Conservation (phyloP, 2,113 vertebrate species). For the Epinephelus lanceolatus region DNA sequence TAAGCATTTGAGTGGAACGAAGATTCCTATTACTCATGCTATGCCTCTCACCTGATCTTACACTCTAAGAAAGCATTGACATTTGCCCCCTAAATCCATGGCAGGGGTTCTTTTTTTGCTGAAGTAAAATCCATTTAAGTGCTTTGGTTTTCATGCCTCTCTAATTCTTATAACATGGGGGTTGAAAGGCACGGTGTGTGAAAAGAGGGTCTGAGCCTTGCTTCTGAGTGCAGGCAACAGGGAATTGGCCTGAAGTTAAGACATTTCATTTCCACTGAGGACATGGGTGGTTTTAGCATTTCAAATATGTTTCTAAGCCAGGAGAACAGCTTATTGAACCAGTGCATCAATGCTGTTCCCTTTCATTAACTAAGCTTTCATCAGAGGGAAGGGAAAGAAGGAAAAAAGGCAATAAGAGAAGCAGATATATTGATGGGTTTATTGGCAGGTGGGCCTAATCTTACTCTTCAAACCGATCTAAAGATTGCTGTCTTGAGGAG, state of each 20-base stretch:
- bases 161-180: slow-evolving; percentile 29
- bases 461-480: slow-evolving; percentile 58
- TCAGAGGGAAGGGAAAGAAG: slow-evolving; percentile 44
- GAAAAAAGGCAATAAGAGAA: slow-evolving; percentile 66
- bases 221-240: slow-evolving; percentile 36
- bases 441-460: slow-evolving; percentile 78
- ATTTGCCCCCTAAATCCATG: background rate
- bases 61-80: background rate
- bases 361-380: slow-evolving; percentile 76
- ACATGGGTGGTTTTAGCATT: slow-evolving; percentile 56
- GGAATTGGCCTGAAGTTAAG: slow-evolving; percentile 49
- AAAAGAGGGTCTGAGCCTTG: slow-evolving; percentile 31
- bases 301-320: slow-evolving; percentile 62
- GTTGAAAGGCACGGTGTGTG: slow-evolving; percentile 13
- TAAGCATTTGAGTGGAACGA: background rate
- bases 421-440: slow-evolving; percentile 69
- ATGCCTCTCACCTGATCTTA: slow-evolving; percentile 2
- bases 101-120: slow-evolving; percentile 3
- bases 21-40: slow-evolving; percentile 14
- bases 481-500: slow-evolving; percentile 46
- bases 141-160: slow-evolving; percentile 8
- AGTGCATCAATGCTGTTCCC: slow-evolving; percentile 68
- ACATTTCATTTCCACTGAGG: slow-evolving; percentile 63
- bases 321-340: slow-evolving; percentile 69
- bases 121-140: slow-evolving; percentile 3